These are phyloP conservation scores for Nycteola revayana DNA, from an alignment of 2,888 invertebrate genomes.

Conservation along the genomic window DNA sequence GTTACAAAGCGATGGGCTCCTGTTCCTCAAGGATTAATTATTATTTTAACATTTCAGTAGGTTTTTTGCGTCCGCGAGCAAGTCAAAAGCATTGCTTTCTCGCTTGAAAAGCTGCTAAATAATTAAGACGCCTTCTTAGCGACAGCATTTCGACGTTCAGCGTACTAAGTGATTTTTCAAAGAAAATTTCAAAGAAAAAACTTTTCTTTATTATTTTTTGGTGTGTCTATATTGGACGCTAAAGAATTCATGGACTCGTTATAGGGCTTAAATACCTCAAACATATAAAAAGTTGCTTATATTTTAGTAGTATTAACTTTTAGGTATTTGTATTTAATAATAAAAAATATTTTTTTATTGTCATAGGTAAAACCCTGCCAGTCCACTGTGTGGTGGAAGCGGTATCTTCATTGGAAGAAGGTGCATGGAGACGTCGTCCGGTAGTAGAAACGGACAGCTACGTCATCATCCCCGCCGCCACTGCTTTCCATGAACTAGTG, in stretches of 20 bases:
- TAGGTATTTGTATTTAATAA: too few relatives aligned
- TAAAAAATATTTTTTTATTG: slow-evolving; percentile 30
- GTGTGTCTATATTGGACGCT: slow-evolving; percentile 7
- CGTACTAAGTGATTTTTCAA: slow-evolving; percentile 58
- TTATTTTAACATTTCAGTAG: slow-evolving; percentile 77
- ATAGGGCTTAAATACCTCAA: too few relatives aligned
- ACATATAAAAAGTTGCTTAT: too few relatives aligned
- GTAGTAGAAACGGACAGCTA: slow-evolving; percentile 96
- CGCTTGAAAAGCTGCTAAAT: slow-evolving; percentile 78
- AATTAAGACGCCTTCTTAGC: slow-evolving; percentile 73
- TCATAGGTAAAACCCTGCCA: slow-evolving; percentile 87
- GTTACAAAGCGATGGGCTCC: slow-evolving; percentile 52
- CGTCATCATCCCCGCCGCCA: slow-evolving; percentile 96
- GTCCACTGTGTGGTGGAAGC: slow-evolving; percentile 98
- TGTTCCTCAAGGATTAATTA: slow-evolving; percentile 74
- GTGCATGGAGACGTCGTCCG: slow-evolving; percentile 84
- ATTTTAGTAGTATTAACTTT: too few relatives aligned
- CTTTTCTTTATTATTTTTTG: slow-evolving; percentile 36
- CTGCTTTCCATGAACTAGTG: slow-evolving; percentile 95
- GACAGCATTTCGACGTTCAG: slow-evolving; percentile 63
- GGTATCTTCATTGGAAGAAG: slow-evolving; percentile 86
- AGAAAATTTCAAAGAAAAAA: slow-evolving; percentile 26
- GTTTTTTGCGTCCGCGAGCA: slow-evolving; percentile 71
- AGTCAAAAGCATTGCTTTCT: slow-evolving; percentile 77
- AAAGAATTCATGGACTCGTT: too few relatives aligned